phyloP scores from a whole-genome alignment of 2,888 invertebrate species.

The Diploptera punctata region DNA sequence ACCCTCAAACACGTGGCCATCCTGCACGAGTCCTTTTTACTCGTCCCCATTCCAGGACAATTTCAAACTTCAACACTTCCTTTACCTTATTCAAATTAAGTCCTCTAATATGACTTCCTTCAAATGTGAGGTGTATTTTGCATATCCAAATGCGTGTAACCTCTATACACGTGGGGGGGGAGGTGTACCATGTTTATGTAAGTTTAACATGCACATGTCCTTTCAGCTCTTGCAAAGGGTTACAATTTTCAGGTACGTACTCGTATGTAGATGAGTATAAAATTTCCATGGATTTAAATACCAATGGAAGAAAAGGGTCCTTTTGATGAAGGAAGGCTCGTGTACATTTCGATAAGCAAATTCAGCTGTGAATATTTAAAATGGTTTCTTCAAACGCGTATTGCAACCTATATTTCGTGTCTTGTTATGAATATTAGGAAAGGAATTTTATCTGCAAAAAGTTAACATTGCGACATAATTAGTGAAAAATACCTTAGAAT shows the following conservation, averaged over 20 bases:
- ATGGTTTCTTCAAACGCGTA: too few species aligned
- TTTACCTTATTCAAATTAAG: neutral
- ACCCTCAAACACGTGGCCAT: constrained; percentile 4
- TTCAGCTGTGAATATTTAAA: too few species aligned
- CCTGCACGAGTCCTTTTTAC: neutral
- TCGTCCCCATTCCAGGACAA: neutral
- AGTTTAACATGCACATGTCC: neutral
- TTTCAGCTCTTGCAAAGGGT: neutral
- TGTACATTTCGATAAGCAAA: too few species aligned
- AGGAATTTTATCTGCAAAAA: too few species aligned
- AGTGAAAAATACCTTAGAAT: too few species aligned
- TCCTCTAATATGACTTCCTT: neutral
- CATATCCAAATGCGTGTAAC: neutral
- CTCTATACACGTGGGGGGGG: too few species aligned
- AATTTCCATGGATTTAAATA: neutral
- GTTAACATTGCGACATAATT: too few species aligned
- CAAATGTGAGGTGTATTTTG: neutral
- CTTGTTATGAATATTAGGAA: too few species aligned
- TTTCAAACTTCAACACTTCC: too few species aligned
- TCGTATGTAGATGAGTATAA: neutral
- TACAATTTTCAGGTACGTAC: neutral
- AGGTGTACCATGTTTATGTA: neutral
- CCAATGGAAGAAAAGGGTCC: neutral
- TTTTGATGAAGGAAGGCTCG: too few species aligned
- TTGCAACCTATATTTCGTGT: too few species aligned